phyloP scores from a whole-genome alignment of 2,113 vertebrate genomes.

The Macrotis lagotis region DNA sequence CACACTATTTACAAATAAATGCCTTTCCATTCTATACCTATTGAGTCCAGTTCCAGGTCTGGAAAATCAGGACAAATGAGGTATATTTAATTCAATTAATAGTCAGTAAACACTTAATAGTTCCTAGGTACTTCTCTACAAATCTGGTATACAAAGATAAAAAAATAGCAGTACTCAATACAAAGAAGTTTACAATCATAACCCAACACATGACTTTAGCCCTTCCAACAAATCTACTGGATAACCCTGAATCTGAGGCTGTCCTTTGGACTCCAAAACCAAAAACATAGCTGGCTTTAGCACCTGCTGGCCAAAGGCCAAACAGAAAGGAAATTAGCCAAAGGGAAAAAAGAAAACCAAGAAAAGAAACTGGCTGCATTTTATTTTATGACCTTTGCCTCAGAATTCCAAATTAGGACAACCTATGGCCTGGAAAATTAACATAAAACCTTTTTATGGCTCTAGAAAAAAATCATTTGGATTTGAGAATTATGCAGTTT shows the following conservation, averaged over 20 bases:
- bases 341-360: not conserved
- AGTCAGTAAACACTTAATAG: not conserved
- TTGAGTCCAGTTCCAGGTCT: not conserved
- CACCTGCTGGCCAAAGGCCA: not conserved
- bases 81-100: not conserved
- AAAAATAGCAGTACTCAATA: not conserved
- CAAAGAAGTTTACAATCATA: not conserved
- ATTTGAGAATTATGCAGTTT: not conserved
- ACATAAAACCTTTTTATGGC: not conserved
- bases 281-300: not conserved
- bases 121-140: not conserved
- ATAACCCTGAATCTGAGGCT: not conserved
- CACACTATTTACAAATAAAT: not conserved
- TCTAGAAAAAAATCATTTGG: conserved; percentile 28
- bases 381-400: not conserved
- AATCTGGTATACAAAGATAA: not conserved
- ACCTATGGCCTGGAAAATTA: not conserved
- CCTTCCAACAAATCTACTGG: not conserved
- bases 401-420: not conserved
- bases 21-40: not conserved
- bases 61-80: not conserved
- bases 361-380: not conserved
- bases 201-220: not conserved
- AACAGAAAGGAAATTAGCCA: conserved; percentile 1
- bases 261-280: conserved; percentile 8